Conservation (phyloP, 2,888 invertebrate genomes). For the Dynastes grantii region DNA sequence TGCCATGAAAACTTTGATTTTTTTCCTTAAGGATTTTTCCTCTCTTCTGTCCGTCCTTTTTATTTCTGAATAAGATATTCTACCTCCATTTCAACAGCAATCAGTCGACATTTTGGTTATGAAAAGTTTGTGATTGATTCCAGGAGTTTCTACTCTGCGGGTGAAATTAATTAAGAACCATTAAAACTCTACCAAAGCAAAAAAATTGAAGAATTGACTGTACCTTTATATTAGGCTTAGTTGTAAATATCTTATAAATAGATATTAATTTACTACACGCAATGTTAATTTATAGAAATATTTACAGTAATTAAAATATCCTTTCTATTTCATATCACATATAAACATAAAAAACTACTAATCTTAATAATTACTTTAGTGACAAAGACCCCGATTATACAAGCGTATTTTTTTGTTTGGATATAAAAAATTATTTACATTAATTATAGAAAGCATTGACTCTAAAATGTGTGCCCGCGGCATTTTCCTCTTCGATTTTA, state of each 20-base stretch:
- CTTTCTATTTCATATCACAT: background rate
- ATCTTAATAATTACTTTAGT: no score
- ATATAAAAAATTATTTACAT: constrained; percentile 31
- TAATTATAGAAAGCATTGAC: constrained; percentile 35
- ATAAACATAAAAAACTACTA: no score
- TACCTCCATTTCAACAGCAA: background rate
- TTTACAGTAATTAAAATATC: background rate
- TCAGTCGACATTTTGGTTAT: constrained; percentile 40
- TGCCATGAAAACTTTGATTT: constrained; percentile 62
- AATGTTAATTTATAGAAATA: background rate
- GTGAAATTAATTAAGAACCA: constrained; percentile 28
- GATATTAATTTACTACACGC: background rate
- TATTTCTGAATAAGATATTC: constrained; percentile 9
- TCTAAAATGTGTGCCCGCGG: constrained; percentile 13
- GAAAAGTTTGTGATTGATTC: constrained; percentile 35
- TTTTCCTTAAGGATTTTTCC: constrained; percentile 33
- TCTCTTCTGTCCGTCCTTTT: constrained; percentile 19
- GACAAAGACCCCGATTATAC: background rate
- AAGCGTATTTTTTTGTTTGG: constrained; percentile 7
- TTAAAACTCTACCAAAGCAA: background rate
- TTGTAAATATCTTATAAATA: no score
- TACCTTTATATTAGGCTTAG: no score
- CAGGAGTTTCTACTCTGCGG: constrained; percentile 13
- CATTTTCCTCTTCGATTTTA: constrained; percentile 1
- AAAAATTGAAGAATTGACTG: no score